A percentile compares a stretch with the other conserved stretches of the same genome.
phyloP scores from a whole-genome alignment of 2,797 vertebrate genomes.

The Tokudaia muenninki region DNA sequence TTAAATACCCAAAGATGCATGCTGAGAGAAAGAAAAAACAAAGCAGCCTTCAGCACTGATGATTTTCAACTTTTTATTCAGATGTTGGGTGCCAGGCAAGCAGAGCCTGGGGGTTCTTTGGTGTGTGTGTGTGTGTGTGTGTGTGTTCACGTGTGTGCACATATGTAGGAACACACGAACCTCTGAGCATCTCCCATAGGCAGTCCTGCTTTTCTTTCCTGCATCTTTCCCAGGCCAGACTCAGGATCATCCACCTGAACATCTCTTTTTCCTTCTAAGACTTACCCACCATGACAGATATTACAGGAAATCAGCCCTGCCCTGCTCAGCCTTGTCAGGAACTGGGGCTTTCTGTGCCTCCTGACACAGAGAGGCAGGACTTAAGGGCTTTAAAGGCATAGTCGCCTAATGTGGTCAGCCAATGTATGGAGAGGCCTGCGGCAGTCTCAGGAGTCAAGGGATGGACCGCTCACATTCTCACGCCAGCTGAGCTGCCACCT shows the following conservation, averaged over 20 bases:
- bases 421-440: neutral
- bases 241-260: neutral
- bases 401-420: neutral
- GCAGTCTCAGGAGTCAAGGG: too few relatives aligned
- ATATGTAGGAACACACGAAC: neutral
- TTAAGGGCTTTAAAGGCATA: neutral
- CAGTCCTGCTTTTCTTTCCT: neutral
- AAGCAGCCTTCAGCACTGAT: neutral
- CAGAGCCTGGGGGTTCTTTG: neutral
- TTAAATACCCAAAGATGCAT: conserved; percentile 23
- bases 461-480: neutral
- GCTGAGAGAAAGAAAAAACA: neutral
- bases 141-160: neutral
- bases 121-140: neutral
- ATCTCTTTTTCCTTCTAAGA: neutral
- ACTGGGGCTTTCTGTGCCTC: neutral
- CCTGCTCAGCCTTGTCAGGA: neutral
- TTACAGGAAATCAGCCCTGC: neutral
- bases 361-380: neutral
- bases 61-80: conserved; percentile 43
- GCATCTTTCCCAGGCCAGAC: neutral
- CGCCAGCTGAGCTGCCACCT: neutral
- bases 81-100: conserved; percentile 36
- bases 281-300: neutral
- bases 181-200: neutral